Conservation (phyloP, 1,140 invertebrate species). For the Drosophila kurseongensis region DNA sequence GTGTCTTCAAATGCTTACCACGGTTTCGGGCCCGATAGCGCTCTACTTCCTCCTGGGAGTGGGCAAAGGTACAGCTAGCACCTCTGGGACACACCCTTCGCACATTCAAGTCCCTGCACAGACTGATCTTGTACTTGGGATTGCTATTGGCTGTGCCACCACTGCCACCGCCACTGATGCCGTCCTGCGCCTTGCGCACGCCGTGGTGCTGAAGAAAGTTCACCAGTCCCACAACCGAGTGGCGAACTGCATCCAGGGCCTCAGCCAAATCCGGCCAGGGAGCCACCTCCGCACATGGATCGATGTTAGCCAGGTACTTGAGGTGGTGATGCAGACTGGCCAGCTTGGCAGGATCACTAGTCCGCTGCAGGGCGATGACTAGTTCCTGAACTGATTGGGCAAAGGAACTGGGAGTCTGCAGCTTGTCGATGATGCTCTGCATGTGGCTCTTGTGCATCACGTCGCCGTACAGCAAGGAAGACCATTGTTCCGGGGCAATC, state of each 20-base stretch:
- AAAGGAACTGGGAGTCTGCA: conserved; percentile 96
- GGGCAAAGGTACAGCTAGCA: conserved; percentile 95
- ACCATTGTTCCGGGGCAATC: conserved; percentile 99
- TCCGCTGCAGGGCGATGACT: conserved; percentile 95
- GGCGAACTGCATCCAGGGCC: conserved; percentile 92
- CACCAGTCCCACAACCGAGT: conserved; percentile 93
- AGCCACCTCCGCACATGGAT: conserved; percentile 88
- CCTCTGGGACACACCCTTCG: conserved; percentile 93
- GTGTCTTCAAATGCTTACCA: conserved; percentile 62
- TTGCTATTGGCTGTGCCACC: conserved; percentile 86
- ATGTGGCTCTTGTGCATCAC: conserved; percentile 98
- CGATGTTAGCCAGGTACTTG: conserved; percentile 94
- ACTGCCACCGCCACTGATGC: conserved; percentile 85
- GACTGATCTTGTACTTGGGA: conserved; percentile 95
- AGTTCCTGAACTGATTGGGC: conserved; percentile 96
- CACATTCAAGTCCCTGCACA: conserved; percentile 93
- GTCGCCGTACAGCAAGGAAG: conserved; percentile 97
- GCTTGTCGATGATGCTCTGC: conserved; percentile 98
- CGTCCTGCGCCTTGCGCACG: conserved; percentile 87
- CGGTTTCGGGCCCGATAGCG: conserved; percentile 87
- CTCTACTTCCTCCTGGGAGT: conserved; percentile 95
- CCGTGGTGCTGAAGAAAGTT: conserved; percentile 94
- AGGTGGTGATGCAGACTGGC: conserved; percentile 91
- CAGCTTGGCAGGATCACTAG: conserved; percentile 94
- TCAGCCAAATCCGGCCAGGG: conserved; percentile 90